Conservation (phyloP, 2,113 vertebrate genomes). For the Ceratotherium simum region DNA sequence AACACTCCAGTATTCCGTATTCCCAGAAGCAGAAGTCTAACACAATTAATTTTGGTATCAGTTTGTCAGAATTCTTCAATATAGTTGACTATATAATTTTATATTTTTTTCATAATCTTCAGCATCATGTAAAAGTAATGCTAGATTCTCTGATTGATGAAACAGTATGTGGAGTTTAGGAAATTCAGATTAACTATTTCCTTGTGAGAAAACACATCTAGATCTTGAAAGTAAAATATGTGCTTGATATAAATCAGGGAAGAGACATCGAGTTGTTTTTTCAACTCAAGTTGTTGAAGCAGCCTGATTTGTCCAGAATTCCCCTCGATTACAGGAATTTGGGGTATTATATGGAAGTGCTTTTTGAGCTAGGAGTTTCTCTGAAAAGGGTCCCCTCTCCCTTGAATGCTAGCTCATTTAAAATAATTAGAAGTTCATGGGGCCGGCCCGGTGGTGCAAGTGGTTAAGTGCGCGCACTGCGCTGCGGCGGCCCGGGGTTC, state of each 20-base stretch:
- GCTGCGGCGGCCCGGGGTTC: too few species aligned
- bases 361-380: not conserved
- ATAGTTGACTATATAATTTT: not conserved
- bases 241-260: not conserved
- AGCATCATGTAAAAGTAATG: not conserved
- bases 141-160: not conserved
- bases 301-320: not conserved
- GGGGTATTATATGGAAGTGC: not conserved
- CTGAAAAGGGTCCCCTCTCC: not conserved
- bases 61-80: not conserved
- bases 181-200: not conserved
- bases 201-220: not conserved
- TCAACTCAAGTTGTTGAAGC: not conserved
- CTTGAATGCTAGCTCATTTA: not conserved
- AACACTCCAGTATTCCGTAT: rapidly evolving
- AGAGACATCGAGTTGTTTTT: not conserved
- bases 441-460: too few species aligned
- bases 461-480: too few species aligned
- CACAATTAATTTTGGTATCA: too few species aligned
- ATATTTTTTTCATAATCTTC: not conserved
- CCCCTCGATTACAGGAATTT: not conserved
- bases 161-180: not conserved
- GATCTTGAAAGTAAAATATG: rapidly evolving
- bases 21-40: not conserved
- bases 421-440: too few species aligned